Evolutionary conservation across 2,797 vertebrate genomes (phyloP).

Genomic region (Gallinago solitaria): DNA sequence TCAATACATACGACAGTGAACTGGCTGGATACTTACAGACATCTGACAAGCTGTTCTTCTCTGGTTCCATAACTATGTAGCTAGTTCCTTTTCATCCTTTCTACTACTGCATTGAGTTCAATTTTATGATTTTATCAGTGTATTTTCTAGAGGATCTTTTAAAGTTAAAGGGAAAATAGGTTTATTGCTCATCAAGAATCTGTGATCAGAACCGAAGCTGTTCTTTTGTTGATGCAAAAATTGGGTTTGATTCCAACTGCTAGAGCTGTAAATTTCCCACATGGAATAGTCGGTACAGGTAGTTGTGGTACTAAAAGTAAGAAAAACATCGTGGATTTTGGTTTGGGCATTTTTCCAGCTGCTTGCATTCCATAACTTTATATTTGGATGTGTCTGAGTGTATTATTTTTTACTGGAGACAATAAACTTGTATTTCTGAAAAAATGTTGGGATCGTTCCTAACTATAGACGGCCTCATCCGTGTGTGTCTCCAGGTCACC

Average conservation of each 20-base stretch:
- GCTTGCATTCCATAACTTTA: background rate
- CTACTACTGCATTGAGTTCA: background rate
- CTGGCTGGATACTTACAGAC: background rate
- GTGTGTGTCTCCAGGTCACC: background rate
- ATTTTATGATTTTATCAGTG: background rate
- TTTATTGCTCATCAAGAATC: background rate
- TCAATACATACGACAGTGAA: background rate
- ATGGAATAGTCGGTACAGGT: background rate
- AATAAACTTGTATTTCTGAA: background rate
- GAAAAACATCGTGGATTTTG: background rate
- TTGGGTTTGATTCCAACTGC: background rate
- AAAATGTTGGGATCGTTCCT: background rate
- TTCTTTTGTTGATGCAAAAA: background rate
- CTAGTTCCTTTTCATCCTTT: background rate
- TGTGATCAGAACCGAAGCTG: background rate
- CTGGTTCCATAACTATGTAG: background rate
- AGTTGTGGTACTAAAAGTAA: background rate
- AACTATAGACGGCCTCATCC: rapidly evolving
- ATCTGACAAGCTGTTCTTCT: background rate
- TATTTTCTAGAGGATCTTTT: background rate
- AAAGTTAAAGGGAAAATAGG: background rate
- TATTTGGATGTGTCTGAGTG: background rate
- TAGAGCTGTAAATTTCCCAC: background rate
- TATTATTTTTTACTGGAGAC: background rate
- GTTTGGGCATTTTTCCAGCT: background rate